A percentile compares a stretch with the other conserved stretches of the same genome.
phyloP scores from a whole-genome alignment of 2,797 vertebrate species.

The Podarcis siculus region DNA sequence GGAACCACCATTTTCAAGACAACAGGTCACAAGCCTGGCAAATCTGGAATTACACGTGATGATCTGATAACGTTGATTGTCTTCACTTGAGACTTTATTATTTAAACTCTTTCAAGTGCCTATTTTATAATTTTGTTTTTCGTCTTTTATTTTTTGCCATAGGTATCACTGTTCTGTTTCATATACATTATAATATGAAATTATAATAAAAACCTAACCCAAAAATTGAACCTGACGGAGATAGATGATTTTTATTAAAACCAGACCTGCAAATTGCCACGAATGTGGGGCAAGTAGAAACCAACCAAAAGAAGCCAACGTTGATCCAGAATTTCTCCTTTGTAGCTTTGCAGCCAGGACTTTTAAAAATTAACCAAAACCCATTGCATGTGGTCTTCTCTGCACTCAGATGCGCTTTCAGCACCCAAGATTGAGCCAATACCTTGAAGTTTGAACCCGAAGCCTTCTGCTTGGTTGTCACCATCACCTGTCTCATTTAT shows the following conservation, averaged over 20 bases:
- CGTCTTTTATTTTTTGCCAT: too few species aligned
- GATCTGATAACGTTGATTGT: too few species aligned
- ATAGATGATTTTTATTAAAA: not conserved
- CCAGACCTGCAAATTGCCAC: not conserved
- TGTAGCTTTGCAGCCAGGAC: not conserved
- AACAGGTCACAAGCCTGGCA: too few species aligned
- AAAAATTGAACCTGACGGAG: too few species aligned
- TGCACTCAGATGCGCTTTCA: not conserved
- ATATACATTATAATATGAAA: too few species aligned
- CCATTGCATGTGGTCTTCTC: not conserved
- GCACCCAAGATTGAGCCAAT: not conserved
- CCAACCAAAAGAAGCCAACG: not conserved
- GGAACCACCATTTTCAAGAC: too few species aligned
- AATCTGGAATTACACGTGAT: too few species aligned
- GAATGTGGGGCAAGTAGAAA: not conserved
- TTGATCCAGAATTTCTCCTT: not conserved
- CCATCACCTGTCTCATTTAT: not conserved
- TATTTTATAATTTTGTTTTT: too few species aligned
- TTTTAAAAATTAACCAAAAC: conserved; percentile 6
- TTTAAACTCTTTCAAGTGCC: too few species aligned
- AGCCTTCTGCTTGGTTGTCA: not conserved
- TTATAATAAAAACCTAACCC: too few species aligned
- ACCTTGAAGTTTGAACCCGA: not conserved
- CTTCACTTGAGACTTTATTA: too few species aligned
- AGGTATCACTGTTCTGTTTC: too few species aligned